Conservation (phyloP, 2,113 vertebrate genomes). For the Progne subis region DNA sequence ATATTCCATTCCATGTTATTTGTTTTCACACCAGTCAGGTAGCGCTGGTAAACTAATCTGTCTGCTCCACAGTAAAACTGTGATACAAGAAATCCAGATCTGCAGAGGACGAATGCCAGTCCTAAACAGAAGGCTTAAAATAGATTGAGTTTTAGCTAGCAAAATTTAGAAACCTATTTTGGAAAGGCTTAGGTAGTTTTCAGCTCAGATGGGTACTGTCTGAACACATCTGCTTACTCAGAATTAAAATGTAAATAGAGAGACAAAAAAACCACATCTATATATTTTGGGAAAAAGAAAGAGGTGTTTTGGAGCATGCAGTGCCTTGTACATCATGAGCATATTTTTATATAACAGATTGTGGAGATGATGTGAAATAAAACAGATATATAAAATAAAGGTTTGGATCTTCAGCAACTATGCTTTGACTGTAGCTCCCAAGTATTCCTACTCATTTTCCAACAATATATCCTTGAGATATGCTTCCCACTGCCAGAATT, state of each 20-base stretch:
- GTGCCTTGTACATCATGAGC: background rate
- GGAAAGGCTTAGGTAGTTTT: background rate
- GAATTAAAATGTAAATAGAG: background rate
- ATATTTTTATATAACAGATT: background rate
- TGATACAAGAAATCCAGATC: background rate
- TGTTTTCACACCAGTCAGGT: background rate
- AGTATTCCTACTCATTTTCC: background rate
- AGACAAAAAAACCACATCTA: background rate
- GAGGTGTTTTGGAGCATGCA: background rate
- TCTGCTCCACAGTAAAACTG: background rate
- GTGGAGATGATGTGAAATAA: background rate
- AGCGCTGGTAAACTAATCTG: constrained; percentile 3
- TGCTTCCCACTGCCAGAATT: background rate
- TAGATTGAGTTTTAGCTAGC: background rate
- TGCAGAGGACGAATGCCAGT: background rate
- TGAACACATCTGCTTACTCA: background rate
- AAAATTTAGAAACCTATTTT: background rate
- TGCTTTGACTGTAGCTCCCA: background rate
- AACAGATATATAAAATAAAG: constrained; percentile 13
- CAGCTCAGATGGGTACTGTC: background rate
- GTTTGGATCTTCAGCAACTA: background rate
- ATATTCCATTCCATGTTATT: background rate
- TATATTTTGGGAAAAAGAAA: background rate
- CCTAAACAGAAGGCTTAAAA: background rate
- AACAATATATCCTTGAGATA: background rate